These are phyloP conservation scores for Danio tinwini DNA, from an alignment of 2,797 vertebrate species.

Conservation along the genomic window DNA sequence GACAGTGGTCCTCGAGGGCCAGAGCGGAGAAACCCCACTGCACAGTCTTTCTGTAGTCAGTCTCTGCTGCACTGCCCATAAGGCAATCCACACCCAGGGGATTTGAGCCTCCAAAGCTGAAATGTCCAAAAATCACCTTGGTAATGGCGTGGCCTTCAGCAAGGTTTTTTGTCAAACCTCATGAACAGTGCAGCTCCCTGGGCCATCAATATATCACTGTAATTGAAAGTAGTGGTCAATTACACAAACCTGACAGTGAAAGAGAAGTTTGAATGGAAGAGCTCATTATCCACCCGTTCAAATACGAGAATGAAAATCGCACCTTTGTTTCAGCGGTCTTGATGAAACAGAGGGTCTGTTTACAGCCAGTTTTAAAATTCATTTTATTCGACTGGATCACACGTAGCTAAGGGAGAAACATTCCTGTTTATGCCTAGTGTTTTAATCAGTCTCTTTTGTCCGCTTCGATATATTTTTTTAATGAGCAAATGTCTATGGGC, in stretches of 20 bases:
- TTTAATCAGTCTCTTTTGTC: too few species aligned
- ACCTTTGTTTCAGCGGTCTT: background rate
- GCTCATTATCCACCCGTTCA: slow-evolving; percentile 1
- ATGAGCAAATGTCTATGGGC: too few species aligned
- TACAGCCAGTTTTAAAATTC: too few species aligned
- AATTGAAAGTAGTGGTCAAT: slow-evolving; percentile 50
- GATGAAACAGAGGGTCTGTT: background rate
- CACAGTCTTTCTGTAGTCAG: slow-evolving; percentile 9
- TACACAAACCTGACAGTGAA: slow-evolving; percentile 21
- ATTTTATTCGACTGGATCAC: too few species aligned
- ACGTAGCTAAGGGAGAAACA: too few species aligned
- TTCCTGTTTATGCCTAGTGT: too few species aligned
- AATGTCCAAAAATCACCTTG: slow-evolving; percentile 38
- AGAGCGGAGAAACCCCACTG: background rate
- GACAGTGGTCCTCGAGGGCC: background rate
- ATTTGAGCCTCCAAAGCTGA: slow-evolving; percentile 24
- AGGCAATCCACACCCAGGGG: slow-evolving; percentile 52
- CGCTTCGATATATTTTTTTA: too few species aligned
- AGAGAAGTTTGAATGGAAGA: slow-evolving; percentile 17
- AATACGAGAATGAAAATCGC: background rate
- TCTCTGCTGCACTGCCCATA: background rate
- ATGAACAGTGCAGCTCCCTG: slow-evolving; percentile 39
- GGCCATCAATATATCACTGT: slow-evolving; percentile 49
- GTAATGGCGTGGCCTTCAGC: slow-evolving; percentile 54
- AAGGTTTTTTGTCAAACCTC: slow-evolving; percentile 44